Evolutionary conservation across 1,140 invertebrate species (phyloP).

Genomic region (Apis florea): DNA sequence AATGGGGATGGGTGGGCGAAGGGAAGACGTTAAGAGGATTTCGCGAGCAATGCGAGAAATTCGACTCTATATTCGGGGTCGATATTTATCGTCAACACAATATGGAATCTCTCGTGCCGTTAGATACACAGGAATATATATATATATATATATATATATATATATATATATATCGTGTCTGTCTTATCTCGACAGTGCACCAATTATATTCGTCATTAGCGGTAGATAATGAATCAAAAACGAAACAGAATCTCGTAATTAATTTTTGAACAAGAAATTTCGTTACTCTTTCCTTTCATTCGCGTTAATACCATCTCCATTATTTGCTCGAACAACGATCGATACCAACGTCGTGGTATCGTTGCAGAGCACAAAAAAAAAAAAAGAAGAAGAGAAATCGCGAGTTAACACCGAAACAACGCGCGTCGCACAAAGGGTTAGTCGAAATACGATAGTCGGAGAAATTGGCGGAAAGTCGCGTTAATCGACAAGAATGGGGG

Average conservation of each 20-base stretch:
- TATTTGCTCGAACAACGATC: too few relatives aligned
- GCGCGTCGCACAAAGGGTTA: too few relatives aligned
- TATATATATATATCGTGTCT: too few relatives aligned
- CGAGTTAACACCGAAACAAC: not conserved
- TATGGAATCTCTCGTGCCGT: conserved; percentile 46
- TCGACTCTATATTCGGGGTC: conserved; percentile 9
- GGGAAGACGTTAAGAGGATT: conserved; percentile 39
- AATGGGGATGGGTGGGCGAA: conserved; percentile 12
- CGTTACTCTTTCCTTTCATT: too few relatives aligned
- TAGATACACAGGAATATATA: conserved; percentile 18
- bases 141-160: too few relatives aligned
- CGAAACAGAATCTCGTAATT: too few relatives aligned
- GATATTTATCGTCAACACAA: conserved; percentile 55
- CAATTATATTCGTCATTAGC: conserved; percentile 14
- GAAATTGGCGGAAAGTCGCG: not conserved
- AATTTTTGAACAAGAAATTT: too few relatives aligned
- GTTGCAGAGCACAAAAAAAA: too few relatives aligned
- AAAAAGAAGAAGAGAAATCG: too few relatives aligned
- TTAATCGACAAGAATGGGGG: conserved; percentile 6
- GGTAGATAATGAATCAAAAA: too few relatives aligned
- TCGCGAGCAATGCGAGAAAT: conserved; percentile 27
- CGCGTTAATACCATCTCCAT: too few relatives aligned
- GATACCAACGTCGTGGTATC: too few relatives aligned
- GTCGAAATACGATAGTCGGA: not conserved
- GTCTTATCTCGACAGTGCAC: conserved; percentile 30